Evolutionary conservation across 2,797 vertebrate genomes (phyloP).

Genomic region (Thalassophryne amazonica): DNA sequence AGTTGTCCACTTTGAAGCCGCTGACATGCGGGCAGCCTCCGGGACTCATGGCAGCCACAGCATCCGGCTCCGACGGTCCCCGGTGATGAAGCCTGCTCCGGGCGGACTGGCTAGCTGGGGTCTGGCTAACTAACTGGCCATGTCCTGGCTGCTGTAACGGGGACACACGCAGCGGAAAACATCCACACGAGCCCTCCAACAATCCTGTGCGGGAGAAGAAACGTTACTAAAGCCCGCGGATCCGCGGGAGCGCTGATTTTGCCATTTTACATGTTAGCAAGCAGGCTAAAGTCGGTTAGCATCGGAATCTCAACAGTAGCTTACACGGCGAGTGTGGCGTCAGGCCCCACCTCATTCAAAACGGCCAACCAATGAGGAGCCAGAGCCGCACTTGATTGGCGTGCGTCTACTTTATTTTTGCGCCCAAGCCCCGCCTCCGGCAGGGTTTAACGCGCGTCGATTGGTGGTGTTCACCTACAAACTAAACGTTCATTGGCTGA

Average conservation of each 20-base stretch:
- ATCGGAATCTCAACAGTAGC: slow-evolving; percentile 78
- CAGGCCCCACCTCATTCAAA: slow-evolving; percentile 57
- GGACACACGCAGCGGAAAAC: slow-evolving; percentile 49
- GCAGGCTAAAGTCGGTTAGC: slow-evolving; percentile 79
- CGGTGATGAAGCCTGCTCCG: slow-evolving; percentile 48
- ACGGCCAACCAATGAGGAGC: slow-evolving; percentile 40
- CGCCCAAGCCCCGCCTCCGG: slow-evolving; percentile 23
- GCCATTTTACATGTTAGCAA: slow-evolving; percentile 62
- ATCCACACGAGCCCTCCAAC: slow-evolving; percentile 42
- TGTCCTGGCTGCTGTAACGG: slow-evolving; percentile 46
- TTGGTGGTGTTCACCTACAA: slow-evolving; percentile 32
- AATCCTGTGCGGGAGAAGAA: slow-evolving; percentile 29
- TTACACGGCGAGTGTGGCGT: slow-evolving; percentile 49
- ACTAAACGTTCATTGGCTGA: slow-evolving; percentile 41
- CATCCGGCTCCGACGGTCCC: slow-evolving; percentile 58
- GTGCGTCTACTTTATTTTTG: slow-evolving; percentile 1
- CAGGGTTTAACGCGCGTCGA: slow-evolving; percentile 4
- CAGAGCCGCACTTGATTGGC: slow-evolving; percentile 39
- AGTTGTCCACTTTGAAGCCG: slow-evolving; percentile 97
- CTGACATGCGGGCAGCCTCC: slow-evolving; percentile 94
- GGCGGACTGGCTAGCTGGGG: slow-evolving; percentile 55
- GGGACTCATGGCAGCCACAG: slow-evolving; percentile 85
- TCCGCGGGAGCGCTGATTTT: background rate
- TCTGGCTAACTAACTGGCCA: slow-evolving; percentile 68
- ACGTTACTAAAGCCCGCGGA: slow-evolving; percentile 2